These are phyloP conservation scores for Chaenodraco wilsoni DNA, from an alignment of 2,797 vertebrate genomes.

Conservation along the genomic window DNA sequence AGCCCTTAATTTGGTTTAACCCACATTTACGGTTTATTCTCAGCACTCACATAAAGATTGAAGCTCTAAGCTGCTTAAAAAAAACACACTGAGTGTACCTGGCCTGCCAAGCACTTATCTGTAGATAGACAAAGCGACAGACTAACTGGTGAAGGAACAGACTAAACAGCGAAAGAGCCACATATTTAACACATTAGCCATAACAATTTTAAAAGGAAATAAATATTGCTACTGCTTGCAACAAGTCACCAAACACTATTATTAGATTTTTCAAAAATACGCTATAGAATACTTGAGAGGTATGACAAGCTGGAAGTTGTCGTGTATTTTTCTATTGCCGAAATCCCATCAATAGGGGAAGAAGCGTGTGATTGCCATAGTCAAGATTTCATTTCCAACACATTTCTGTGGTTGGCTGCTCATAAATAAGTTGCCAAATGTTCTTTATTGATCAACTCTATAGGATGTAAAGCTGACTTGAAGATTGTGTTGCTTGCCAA, in stretches of 20 bases:
- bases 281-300: neutral
- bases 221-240: neutral
- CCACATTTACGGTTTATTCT: neutral
- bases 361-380: neutral
- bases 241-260: neutral
- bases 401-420: neutral
- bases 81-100: no score
- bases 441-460: neutral
- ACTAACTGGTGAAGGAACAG: neutral
- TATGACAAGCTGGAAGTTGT: neutral
- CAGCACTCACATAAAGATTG: neutral
- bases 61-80: no score
- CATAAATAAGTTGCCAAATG: no score
- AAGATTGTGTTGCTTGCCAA: neutral
- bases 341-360: neutral
- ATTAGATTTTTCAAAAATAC: neutral
- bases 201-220: no score
- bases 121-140: no score
- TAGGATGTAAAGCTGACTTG: neutral
- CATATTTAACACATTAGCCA: no score
- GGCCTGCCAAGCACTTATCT: no score
- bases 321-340: neutral
- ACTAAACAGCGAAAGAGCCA: neutral
- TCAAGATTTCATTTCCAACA: neutral
- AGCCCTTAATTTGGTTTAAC: neutral